Conservation (phyloP, 2,888 invertebrate genomes). For the Oxycera nigricornis region DNA sequence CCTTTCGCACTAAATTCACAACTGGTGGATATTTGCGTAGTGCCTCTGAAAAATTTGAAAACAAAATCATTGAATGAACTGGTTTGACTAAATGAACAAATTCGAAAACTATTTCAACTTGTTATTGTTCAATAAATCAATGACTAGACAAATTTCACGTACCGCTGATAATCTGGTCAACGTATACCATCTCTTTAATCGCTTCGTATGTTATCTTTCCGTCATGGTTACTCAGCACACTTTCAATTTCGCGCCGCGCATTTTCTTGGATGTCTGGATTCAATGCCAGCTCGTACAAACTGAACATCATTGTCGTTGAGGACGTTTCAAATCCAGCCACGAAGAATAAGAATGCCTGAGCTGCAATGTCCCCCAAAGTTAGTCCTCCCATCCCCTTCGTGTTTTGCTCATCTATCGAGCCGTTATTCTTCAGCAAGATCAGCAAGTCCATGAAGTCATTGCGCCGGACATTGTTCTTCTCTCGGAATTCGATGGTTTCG, state of each 20-base stretch:
- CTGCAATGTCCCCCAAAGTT: constrained; percentile 55
- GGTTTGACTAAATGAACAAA: neutral
- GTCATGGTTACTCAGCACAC: constrained; percentile 49
- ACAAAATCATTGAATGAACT: neutral
- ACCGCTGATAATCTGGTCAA: constrained; percentile 56
- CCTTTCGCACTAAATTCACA: constrained; percentile 55
- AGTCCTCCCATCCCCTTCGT: neutral
- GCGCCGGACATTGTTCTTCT: constrained; percentile 61
- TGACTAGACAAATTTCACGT: too few species aligned
- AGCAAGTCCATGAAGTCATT: constrained; percentile 68
- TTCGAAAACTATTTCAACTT: neutral
- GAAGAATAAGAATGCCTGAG: constrained; percentile 58
- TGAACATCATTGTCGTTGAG: constrained; percentile 67
- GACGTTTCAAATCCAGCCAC: constrained; percentile 70
- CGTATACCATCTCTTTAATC: constrained; percentile 54
- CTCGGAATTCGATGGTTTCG: constrained; percentile 63
- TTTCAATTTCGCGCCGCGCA: constrained; percentile 52
- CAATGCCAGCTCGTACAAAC: constrained; percentile 53
- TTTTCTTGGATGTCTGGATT: constrained; percentile 54
- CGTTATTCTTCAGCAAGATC: constrained; percentile 63
- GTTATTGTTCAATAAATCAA: neutral
- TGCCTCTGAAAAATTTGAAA: constrained; percentile 56
- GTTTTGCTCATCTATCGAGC: constrained; percentile 53
- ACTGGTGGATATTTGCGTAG: constrained; percentile 63
- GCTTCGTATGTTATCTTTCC: constrained; percentile 54